phyloP scores from a whole-genome alignment of 2,113 vertebrate species.

The Nesoenas mayeri region DNA sequence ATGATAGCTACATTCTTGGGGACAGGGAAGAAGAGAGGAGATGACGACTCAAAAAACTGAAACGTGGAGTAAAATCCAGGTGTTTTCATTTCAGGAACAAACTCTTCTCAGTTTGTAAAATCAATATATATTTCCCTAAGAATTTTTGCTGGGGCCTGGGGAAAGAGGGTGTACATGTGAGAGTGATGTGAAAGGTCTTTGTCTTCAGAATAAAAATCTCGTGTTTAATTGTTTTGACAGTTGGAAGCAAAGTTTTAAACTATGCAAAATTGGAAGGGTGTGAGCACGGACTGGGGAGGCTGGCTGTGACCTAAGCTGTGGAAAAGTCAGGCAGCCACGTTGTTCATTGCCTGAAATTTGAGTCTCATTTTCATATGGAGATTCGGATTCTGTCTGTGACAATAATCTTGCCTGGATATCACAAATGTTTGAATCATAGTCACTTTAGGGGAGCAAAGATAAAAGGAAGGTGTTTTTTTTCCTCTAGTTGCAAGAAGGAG shows the following conservation, averaged over 20 bases:
- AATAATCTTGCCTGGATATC: neutral
- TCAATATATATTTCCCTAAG: neutral
- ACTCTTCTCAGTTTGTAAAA: neutral
- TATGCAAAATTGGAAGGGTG: neutral
- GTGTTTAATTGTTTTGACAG: neutral
- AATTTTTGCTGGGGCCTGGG: neutral
- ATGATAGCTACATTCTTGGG: fast-evolving
- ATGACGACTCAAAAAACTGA: neutral
- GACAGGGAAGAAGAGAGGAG: neutral
- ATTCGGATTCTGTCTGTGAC: neutral
- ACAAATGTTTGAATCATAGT: neutral
- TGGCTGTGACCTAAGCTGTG: neutral
- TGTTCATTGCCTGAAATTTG: neutral
- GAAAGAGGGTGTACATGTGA: neutral
- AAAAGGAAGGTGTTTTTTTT: neutral
- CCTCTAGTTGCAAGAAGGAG: neutral
- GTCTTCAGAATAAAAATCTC: neutral
- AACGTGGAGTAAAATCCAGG: neutral
- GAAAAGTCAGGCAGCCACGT: neutral
- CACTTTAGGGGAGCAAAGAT: neutral
- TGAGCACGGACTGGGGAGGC: neutral
- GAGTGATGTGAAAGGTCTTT: neutral
- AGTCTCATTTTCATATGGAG: neutral
- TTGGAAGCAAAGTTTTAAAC: neutral
- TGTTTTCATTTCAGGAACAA: neutral